Conservation (phyloP, 2,113 vertebrate species). For the Odocoileus hemionus region DNA sequence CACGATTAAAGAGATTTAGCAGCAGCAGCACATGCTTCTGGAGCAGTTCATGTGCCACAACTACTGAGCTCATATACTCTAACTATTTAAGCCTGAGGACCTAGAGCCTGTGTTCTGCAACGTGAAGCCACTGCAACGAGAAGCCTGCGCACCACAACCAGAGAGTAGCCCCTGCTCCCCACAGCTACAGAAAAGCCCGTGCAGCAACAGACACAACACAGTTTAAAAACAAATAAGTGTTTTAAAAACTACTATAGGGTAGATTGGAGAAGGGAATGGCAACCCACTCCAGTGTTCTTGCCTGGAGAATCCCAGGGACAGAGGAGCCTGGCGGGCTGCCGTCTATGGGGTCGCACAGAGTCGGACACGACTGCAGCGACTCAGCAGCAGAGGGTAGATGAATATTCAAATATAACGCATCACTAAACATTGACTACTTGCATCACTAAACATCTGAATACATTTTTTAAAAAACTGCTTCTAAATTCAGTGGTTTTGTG, state of each 20-base stretch:
- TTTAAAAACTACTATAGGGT: not conserved
- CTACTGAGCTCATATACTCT: not conserved
- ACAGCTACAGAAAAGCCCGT: not conserved
- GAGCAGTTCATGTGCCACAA: not conserved
- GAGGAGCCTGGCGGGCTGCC: not conserved
- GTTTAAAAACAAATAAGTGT: not conserved
- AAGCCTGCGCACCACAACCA: not conserved
- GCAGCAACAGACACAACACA: not conserved
- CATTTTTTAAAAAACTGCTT: not conserved
- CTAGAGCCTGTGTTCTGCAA: not conserved
- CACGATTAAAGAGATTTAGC: not conserved
- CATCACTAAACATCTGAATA: not conserved
- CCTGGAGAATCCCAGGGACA: not conserved
- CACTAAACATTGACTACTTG: not conserved
- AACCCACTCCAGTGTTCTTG: not conserved
- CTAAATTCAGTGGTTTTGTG: not conserved
- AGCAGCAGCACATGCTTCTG: not conserved
- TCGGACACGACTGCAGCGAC: fast-evolving
- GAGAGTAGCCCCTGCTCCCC: not conserved
- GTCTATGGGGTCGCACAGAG: not conserved
- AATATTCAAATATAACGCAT: not conserved
- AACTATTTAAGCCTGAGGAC: not conserved
- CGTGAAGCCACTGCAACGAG: not conserved
- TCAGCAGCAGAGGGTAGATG: not conserved
- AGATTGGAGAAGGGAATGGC: not conserved